Percentiles rank a stretch among this genome's conserved stretches.
These are phyloP conservation scores for Cyanoramphus novaezelandiae DNA, from an alignment of 2,113 vertebrate genomes.

Conservation along the genomic window DNA sequence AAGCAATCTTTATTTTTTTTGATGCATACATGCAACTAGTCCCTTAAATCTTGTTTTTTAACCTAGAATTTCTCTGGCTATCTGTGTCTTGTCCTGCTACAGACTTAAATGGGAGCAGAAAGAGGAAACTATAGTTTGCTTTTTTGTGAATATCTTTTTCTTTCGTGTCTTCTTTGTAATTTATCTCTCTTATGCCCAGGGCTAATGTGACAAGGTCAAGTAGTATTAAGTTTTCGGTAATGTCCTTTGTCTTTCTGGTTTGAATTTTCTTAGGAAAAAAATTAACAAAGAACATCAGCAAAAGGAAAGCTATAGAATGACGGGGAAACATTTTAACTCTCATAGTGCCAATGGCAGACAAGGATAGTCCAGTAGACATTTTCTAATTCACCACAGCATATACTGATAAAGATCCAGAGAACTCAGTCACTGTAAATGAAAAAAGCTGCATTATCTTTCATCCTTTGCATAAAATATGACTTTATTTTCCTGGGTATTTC, in stretches of 20 bases:
- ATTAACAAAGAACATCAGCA: constrained; percentile 75
- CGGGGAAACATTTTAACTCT: constrained; percentile 30
- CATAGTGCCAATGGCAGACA: constrained; percentile 46
- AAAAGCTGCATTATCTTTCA: neutral
- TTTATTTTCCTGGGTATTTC: neutral
- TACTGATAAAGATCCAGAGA: neutral
- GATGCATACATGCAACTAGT: constrained; percentile 13
- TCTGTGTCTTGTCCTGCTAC: constrained; percentile 35
- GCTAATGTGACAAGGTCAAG: constrained; percentile 85
- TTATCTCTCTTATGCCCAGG: constrained; percentile 82
- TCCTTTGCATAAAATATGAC: neutral
- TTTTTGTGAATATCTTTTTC: constrained; percentile 73
- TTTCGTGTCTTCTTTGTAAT: constrained; percentile 83
- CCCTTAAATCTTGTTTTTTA: constrained; percentile 46
- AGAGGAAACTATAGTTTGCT: constrained; percentile 70
- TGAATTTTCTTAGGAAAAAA: constrained; percentile 80
- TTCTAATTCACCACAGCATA: neutral
- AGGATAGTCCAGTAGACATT: neutral
- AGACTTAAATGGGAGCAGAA: constrained; percentile 73
- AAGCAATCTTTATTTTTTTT: constrained; percentile 44
- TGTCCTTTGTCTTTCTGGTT: constrained; percentile 85
- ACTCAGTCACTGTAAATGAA: neutral
- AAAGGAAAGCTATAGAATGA: constrained; percentile 68
- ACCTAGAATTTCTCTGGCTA: constrained; percentile 9
- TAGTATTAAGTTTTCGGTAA: constrained; percentile 83